These are phyloP conservation scores for Macaca nemestrina DNA, from an alignment of 2,113 vertebrate genomes.

Conservation along the genomic window DNA sequence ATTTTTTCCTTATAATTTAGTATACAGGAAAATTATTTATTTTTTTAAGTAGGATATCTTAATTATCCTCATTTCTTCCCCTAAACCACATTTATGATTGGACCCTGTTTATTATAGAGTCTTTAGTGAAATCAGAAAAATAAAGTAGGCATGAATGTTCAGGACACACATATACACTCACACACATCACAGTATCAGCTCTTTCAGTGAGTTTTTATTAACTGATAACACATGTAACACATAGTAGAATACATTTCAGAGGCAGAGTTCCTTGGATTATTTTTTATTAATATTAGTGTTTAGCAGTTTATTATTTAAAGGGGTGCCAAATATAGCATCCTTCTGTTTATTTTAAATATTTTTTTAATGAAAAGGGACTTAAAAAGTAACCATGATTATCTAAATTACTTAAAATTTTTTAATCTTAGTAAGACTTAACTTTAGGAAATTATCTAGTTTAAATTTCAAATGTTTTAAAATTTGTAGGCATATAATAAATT, in stretches of 20 bases:
- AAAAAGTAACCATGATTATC: conserved; percentile 63
- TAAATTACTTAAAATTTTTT: conserved; percentile 42
- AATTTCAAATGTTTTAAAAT: conserved; percentile 55
- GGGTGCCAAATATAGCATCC: conserved; percentile 68
- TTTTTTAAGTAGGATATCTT: conserved; percentile 65
- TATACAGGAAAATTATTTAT: conserved; percentile 60
- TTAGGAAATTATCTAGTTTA: conserved; percentile 29
- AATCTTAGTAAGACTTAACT: conserved; percentile 59
- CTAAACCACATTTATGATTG: conserved; percentile 22
- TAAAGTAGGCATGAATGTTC: neutral
- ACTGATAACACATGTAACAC: conserved; percentile 60
- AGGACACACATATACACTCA: neutral
- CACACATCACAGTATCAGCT: neutral
- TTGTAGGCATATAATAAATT: conserved; percentile 55
- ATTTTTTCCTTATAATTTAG: conserved; percentile 46
- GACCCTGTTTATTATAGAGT: conserved; percentile 30
- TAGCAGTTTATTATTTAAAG: conserved; percentile 76
- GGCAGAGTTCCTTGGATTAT: conserved; percentile 57
- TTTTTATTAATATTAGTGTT: conserved; percentile 73
- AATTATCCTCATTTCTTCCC: conserved; percentile 21
- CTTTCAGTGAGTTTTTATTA: conserved; percentile 67
- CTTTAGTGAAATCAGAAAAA: conserved; percentile 50
- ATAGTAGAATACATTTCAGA: conserved; percentile 64
- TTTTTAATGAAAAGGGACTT: conserved; percentile 75
- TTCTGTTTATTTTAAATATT: conserved; percentile 65